Conservation (phyloP, 2,797 vertebrate genomes). For the Myotis findleyi region DNA sequence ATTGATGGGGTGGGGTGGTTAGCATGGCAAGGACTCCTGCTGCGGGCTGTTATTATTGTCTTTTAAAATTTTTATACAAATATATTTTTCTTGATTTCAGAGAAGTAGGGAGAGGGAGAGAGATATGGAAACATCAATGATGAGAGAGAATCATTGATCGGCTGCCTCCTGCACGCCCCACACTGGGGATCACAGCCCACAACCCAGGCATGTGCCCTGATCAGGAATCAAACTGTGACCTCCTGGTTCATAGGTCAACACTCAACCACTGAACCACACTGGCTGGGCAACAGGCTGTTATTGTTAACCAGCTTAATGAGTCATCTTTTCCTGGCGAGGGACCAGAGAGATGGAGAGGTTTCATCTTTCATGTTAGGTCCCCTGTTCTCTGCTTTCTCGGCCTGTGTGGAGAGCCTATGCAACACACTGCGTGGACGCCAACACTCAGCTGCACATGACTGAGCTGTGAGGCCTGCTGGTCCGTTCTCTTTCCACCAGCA, state of each 20-base stretch:
- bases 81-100: too few relatives aligned
- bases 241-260: too few relatives aligned
- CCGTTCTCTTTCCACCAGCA: neutral
- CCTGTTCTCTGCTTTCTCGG: neutral
- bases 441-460: rapidly evolving
- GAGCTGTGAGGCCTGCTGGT: rapidly evolving
- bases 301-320: neutral
- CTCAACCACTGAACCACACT: too few relatives aligned
- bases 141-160: too few relatives aligned
- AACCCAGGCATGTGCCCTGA: too few relatives aligned
- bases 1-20: rapidly evolving
- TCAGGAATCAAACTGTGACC: too few relatives aligned
- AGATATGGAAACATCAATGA: too few relatives aligned
- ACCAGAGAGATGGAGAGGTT: neutral
- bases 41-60: neutral
- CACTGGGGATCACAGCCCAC: too few relatives aligned
- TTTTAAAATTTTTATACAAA: too few relatives aligned
- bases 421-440: rapidly evolving
- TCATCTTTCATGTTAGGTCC: rapidly evolving
- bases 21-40: rapidly evolving
- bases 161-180: too few relatives aligned
- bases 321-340: neutral
- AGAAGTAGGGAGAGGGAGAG: too few relatives aligned
- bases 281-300: too few relatives aligned
- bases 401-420: neutral